Evolutionary conservation across 2,113 vertebrate genomes (phyloP).

Genomic region (Perccottus glenii): DNA sequence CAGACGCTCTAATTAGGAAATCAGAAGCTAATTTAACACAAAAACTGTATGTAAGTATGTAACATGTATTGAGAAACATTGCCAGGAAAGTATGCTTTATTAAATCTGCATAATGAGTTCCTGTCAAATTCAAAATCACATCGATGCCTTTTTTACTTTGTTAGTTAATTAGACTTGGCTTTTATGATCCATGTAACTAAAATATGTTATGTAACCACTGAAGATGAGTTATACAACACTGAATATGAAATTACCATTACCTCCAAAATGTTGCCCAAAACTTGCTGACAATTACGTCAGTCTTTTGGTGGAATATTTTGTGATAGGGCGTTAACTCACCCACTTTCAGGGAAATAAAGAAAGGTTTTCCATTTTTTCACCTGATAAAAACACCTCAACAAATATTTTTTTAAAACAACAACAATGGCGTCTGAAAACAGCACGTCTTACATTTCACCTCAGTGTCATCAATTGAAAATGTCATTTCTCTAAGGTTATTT

Average conservation of each 20-base stretch:
- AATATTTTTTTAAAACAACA: neutral
- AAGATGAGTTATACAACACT: neutral
- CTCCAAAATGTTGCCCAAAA: neutral
- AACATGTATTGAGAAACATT: too few species aligned
- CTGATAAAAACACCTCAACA: conserved; percentile 5
- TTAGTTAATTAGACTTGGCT: too few species aligned
- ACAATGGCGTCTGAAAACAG: conserved; percentile 11
- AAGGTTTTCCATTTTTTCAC: neutral
- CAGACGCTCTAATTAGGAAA: too few species aligned
- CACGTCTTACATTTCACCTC: conserved; percentile 22
- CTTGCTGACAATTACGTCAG: neutral
- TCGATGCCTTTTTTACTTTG: too few species aligned
- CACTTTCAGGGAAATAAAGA: neutral
- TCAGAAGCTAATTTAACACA: too few species aligned
- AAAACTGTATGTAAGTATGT: too few species aligned
- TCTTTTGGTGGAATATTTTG: neutral
- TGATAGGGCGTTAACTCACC: neutral
- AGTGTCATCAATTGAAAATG: conserved; percentile 27
- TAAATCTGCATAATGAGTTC: too few species aligned
- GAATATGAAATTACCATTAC: neutral
- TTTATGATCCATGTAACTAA: too few species aligned
- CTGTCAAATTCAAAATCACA: too few species aligned
- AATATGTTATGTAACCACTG: too few species aligned
- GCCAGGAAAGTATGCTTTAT: too few species aligned
- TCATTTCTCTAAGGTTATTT: conserved; percentile 53